Evolutionary conservation across 2,797 vertebrate species (phyloP), one percentile per base, ranked within the genome.

Genomic region (Chaetophractus vellerosus): DNA sequence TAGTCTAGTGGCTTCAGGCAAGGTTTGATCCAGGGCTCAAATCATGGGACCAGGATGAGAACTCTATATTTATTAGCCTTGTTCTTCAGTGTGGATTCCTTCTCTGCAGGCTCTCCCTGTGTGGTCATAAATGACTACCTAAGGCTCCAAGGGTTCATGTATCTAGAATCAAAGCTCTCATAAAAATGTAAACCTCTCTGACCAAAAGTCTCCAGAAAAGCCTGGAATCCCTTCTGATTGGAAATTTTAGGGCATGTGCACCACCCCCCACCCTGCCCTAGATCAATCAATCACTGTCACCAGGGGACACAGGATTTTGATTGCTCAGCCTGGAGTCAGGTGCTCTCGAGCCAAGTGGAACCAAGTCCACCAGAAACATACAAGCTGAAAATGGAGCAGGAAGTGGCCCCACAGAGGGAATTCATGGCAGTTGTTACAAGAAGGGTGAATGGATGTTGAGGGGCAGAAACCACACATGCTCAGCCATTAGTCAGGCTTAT

Each of bases 381-480:
- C 1, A 3, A 14, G 23, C 11, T 26, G 24, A 28, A 48, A 0
- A 0, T 1, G 16, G 74, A 12, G 18, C 9, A 16, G 57, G 33
- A 38, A 14, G 9, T 2, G 36, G 21, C 6, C 9, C 0, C 1
- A 36, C 1, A 12, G 50, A 33, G 5, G 33, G 8, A 48, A 79
- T 16, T 1, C 52, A 21, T 15, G 21, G 4, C 3, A 23, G 14
- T 2, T 9, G 0, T 61, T 33, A 24, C 9, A 4, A 16, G 48
- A 38, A 41, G 33, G 24, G 7, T 26, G 9, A 52, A 31, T 1
- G 9, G 28, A 8, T 16, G 4, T 4, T 4, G 10, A 18, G 36
- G 45, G 48, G 0, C 31, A 33, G 41, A 57, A 36, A 38, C 36
- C 48, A 36, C 26, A 31, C 5, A 15, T 3, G 2, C n/a, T 59